phyloP scores from a whole-genome alignment of 2,888 invertebrate genomes.

The Seira musarum region DNA sequence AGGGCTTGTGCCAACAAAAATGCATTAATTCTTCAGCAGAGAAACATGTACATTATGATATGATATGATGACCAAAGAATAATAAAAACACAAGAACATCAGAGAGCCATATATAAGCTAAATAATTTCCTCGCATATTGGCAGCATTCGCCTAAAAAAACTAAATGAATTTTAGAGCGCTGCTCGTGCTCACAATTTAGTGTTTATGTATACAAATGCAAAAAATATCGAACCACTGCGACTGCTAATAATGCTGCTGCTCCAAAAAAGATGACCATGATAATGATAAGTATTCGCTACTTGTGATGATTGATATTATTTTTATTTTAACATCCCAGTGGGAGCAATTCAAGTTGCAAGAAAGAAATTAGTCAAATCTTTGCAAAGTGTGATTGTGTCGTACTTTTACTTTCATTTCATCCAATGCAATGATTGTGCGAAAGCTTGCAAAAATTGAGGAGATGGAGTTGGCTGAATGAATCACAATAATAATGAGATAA shows the following conservation, averaged over 20 bases:
- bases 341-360: too few species aligned
- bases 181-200: not conserved
- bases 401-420: constrained; percentile 5
- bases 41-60: too few species aligned
- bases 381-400: not conserved
- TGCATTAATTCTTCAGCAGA: too few species aligned
- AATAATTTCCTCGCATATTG: constrained; percentile 4
- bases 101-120: too few species aligned
- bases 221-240: not conserved
- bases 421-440: not conserved
- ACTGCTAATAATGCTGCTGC: not conserved
- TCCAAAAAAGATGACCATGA: not conserved
- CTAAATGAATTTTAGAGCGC: not conserved
- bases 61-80: too few species aligned
- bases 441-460: not conserved
- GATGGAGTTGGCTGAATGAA: not conserved
- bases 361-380: too few species aligned
- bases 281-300: too few species aligned
- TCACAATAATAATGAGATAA: too few species aligned
- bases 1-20: too few species aligned
- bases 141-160: not conserved
- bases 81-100: too few species aligned
- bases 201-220: not conserved
- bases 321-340: too few species aligned
- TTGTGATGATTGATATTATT: too few species aligned